Conservation (phyloP, 2,113 vertebrate species). For the Tragulus kanchil region DNA sequence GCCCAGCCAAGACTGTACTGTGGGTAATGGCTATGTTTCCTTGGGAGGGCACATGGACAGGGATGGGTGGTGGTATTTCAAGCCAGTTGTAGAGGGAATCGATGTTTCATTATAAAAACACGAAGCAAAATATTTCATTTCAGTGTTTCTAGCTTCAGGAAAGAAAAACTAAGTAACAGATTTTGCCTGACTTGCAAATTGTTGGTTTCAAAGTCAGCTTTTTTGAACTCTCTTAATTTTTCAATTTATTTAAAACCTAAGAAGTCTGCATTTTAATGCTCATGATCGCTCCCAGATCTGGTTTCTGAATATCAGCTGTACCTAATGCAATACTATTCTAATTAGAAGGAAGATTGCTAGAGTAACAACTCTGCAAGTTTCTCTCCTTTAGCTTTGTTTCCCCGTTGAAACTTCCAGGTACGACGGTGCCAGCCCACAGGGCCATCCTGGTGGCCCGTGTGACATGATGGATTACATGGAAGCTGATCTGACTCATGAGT, state of each 20-base stretch:
- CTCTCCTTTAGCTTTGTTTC: not conserved
- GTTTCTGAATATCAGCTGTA: not conserved
- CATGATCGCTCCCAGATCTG: not conserved
- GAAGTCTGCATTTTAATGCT: not conserved
- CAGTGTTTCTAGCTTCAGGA: not conserved
- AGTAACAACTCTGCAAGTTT: not conserved
- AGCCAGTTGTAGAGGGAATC: not conserved
- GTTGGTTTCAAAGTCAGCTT: not conserved
- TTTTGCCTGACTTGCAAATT: not conserved
- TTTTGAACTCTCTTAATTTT: slow-evolving; percentile 32
- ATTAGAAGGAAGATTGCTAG: not conserved
- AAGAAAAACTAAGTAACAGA: not conserved
- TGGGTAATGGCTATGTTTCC: slow-evolving; percentile 33
- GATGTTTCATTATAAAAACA: slow-evolving; percentile 46
- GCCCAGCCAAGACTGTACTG: not conserved
- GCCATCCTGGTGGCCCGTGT: slow-evolving; percentile 96
- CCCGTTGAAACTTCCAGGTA: slow-evolving; percentile 85
- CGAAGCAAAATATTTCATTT: slow-evolving; percentile 18
- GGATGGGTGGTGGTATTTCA: not conserved
- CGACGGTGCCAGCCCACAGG: slow-evolving; percentile 94
- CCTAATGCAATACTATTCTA: no score
- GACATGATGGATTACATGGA: no score
- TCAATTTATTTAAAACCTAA: not conserved
- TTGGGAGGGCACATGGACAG: not conserved
- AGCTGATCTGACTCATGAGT: no score